Conservation (phyloP, 2,888 invertebrate genomes). For the Oscheius sp. region DNA sequence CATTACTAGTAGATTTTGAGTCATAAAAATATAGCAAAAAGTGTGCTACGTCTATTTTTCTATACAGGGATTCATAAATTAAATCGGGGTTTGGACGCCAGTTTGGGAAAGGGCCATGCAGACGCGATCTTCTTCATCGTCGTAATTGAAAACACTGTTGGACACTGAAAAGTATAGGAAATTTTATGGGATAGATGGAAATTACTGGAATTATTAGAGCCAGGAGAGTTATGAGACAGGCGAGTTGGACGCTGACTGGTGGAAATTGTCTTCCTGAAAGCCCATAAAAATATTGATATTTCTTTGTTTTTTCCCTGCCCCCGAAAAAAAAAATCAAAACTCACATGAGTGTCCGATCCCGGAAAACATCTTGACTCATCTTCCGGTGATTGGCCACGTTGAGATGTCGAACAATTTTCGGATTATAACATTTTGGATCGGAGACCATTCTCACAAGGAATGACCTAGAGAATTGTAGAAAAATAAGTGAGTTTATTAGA, state of each 20-base stretch:
- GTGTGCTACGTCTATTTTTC: neutral
- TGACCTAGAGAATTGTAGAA: conserved; percentile 75
- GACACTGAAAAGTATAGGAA: conserved; percentile 26
- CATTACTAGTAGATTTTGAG: conserved; percentile 3
- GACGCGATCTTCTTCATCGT: conserved; percentile 60
- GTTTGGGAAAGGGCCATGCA: conserved; percentile 58
- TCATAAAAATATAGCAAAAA: neutral
- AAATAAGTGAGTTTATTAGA: neutral
- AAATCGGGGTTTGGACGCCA: conserved; percentile 67
- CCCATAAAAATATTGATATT: neutral
- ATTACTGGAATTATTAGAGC: conserved; percentile 33
- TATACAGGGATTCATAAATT: conserved; percentile 10
- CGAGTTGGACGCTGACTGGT: conserved; percentile 43
- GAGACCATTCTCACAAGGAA: conserved; percentile 92
- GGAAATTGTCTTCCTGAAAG: conserved; percentile 57
- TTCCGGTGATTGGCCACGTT: conserved; percentile 71
- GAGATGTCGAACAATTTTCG: conserved; percentile 80
- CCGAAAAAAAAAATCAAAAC: neutral
- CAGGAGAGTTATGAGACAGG: conserved; percentile 35
- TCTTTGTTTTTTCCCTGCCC: no score
- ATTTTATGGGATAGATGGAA: neutral
- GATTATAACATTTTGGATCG: conserved; percentile 95
- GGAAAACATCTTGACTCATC: conserved; percentile 74
- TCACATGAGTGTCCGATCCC: conserved; percentile 70
- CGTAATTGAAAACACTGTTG: conserved; percentile 39